These are phyloP conservation scores for Margaritifera margaritifera DNA, from an alignment of 2,888 invertebrate genomes.

Conservation along the genomic window DNA sequence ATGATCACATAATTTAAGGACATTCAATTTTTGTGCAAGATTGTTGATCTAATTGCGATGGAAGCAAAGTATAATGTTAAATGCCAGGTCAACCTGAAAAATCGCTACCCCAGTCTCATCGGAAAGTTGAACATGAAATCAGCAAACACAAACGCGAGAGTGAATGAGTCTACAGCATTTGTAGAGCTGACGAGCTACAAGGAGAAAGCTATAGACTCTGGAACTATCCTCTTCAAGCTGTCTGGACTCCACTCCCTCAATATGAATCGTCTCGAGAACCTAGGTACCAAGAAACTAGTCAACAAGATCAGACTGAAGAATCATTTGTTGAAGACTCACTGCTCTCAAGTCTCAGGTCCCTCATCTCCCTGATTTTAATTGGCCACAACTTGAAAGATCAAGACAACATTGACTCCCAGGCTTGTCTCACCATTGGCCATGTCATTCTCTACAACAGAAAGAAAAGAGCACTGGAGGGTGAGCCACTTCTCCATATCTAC, in stretches of 20 bases:
- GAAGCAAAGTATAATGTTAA: too few relatives aligned
- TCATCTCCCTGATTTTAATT: conserved; percentile 7
- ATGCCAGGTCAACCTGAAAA: too few relatives aligned
- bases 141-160: too few relatives aligned
- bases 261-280: neutral
- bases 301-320: conserved; percentile 1
- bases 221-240: neutral
- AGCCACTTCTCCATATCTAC: conserved; percentile 17
- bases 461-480: conserved; percentile 5
- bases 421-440: neutral
- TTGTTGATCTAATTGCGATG: too few relatives aligned
- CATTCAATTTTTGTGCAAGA: too few relatives aligned
- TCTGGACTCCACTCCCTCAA: neutral
- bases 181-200: too few relatives aligned
- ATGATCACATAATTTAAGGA: too few relatives aligned
- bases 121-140: too few relatives aligned
- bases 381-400: conserved; percentile 6
- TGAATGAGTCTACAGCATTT: too few relatives aligned
- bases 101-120: too few relatives aligned
- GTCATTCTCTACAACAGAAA: conserved; percentile 6
- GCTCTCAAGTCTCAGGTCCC: conserved; percentile 5
- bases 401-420: neutral
- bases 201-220: too few relatives aligned
- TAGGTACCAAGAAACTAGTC: neutral
- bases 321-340: conserved; percentile 8